These are phyloP conservation scores for Gortyna flavago DNA, from an alignment of 2,888 invertebrate species.

Conservation along the genomic window DNA sequence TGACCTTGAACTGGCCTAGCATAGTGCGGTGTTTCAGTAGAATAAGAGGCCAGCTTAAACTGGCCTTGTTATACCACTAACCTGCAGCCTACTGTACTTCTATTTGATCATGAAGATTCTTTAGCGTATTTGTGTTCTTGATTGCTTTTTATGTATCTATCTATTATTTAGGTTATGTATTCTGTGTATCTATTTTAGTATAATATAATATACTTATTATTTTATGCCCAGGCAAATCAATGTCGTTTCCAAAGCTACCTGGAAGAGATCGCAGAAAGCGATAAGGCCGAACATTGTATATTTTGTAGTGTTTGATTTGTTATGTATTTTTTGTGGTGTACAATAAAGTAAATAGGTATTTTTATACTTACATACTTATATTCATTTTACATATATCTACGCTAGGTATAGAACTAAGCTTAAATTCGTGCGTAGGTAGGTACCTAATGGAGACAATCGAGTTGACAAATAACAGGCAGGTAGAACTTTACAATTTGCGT, in stretches of 20 bases:
- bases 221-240: no score
- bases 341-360: no score
- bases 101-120: neutral
- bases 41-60: neutral
- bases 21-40: neutral
- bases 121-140: neutral
- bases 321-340: no score
- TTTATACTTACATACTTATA: no score
- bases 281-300: no score
- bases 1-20: neutral
- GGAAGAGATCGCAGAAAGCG: no score
- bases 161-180: no score
- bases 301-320: no score
- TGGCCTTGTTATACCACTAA: neutral
- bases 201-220: no score
- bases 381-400: neutral
- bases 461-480: conserved; percentile 12
- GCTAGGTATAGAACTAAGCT: neutral
- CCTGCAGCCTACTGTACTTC: neutral
- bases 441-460: neutral
- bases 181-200: no score
- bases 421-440: neutral
- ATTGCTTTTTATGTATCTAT: neutral
- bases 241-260: no score
- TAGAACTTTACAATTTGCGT: conserved; percentile 18